Percentiles rank a stretch among this genome's conserved stretches.
Evolutionary conservation across 2,888 invertebrate genomes (phyloP).

Genomic region (Troides oblongomaculatus): DNA sequence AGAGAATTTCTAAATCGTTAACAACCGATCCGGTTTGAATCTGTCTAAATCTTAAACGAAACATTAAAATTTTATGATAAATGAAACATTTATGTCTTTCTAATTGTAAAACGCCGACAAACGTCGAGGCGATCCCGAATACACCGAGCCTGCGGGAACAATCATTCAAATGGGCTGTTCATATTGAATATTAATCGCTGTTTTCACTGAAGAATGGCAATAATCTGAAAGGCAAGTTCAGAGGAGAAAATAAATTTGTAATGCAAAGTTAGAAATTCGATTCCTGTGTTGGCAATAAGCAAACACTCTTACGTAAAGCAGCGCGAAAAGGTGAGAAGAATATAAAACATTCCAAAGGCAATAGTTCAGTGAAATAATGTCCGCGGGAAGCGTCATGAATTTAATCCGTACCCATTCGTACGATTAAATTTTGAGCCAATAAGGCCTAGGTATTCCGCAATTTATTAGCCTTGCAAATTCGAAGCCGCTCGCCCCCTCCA

Average conservation of each 20-base stretch:
- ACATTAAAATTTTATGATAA: slow-evolving; percentile 55
- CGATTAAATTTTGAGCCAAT: slow-evolving; percentile 74
- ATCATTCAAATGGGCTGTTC: slow-evolving; percentile 76
- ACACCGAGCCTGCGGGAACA: slow-evolving; percentile 60
- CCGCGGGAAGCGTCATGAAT: slow-evolving; percentile 52
- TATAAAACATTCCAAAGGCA: slow-evolving; percentile 60
- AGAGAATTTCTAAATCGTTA: not conserved
- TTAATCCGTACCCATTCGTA: slow-evolving; percentile 64
- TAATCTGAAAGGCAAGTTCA: slow-evolving; percentile 67
- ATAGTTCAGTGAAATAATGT: slow-evolving; percentile 53
- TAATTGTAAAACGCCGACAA: slow-evolving; percentile 50
- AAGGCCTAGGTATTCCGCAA: slow-evolving; percentile 77
- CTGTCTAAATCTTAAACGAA: slow-evolving; percentile 40
- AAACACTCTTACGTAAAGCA: slow-evolving; percentile 61
- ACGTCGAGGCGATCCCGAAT: slow-evolving; percentile 44
- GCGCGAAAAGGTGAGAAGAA: slow-evolving; percentile 68
- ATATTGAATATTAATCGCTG: slow-evolving; percentile 78
- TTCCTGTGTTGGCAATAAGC: slow-evolving; percentile 74
- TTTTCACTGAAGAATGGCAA: slow-evolving; percentile 74
- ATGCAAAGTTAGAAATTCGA: slow-evolving; percentile 78
- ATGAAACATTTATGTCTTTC: slow-evolving; percentile 56
- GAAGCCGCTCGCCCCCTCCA: slow-evolving; percentile 64
- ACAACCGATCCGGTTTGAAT: not conserved
- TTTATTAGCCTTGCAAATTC: slow-evolving; percentile 80
- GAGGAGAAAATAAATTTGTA: slow-evolving; percentile 76